A percentile compares a stretch with the other conserved stretches of the same genome.
Evolutionary conservation across 2,797 vertebrate genomes (phyloP).

Genomic region (Triplophysa yarkandensis): DNA sequence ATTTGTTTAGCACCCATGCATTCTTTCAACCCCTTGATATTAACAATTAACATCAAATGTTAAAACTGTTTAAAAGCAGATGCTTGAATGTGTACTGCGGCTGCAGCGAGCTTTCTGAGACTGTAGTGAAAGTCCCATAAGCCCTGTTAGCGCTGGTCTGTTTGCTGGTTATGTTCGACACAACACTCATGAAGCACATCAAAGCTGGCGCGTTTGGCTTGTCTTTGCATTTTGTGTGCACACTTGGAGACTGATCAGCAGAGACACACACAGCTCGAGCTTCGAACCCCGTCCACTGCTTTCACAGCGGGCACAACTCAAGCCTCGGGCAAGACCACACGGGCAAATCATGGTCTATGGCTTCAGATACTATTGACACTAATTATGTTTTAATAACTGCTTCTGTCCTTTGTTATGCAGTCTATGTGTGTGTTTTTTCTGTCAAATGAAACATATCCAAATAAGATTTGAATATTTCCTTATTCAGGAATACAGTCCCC

Average conservation of each 20-base stretch:
- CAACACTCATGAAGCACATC: constrained; percentile 36
- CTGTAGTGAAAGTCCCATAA: constrained; percentile 16
- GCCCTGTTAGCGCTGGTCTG: constrained; percentile 36
- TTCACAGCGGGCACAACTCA: constrained; percentile 2
- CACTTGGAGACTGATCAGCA: constrained; percentile 12
- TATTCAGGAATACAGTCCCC: background rate
- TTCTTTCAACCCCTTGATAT: too few species aligned
- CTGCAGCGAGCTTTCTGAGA: constrained; percentile 11
- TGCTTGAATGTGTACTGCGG: background rate
- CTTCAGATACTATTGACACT: background rate
- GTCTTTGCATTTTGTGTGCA: constrained; percentile 27
- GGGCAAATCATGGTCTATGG: background rate
- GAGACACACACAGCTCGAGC: background rate
- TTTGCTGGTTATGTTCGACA: constrained; percentile 25
- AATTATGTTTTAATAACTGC: constrained; percentile 3
- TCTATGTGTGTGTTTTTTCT: background rate
- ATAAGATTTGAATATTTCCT: background rate
- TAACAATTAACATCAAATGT: background rate
- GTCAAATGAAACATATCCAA: background rate
- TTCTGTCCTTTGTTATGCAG: background rate
- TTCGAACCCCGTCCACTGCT: background rate
- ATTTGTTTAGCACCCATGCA: too few species aligned
- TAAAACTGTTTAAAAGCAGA: constrained; percentile 1
- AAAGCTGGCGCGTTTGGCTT: constrained; percentile 17
- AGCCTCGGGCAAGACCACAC: background rate